phyloP scores from a whole-genome alignment of 2,113 vertebrate genomes.

The Lipotes vexillifer region DNA sequence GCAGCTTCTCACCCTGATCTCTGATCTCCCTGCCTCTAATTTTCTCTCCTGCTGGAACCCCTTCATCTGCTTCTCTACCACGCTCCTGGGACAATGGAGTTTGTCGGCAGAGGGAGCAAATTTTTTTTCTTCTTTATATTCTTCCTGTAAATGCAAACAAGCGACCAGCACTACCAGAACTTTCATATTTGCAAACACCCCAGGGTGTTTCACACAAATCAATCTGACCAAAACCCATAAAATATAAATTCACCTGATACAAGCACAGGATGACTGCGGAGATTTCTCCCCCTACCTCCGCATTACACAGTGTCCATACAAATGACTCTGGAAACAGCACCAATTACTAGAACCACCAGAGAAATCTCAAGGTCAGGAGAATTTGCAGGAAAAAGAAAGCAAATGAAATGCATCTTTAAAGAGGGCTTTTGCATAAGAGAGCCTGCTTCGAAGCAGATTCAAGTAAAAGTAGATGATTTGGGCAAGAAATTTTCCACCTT shows the following conservation, averaged over 20 bases:
- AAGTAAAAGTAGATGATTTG: constrained; percentile 37
- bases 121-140: constrained; percentile 59
- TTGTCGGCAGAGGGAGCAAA: constrained; percentile 28
- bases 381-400: constrained; percentile 37
- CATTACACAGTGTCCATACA: constrained; percentile 45
- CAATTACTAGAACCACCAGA: constrained; percentile 9
- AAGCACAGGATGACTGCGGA: constrained; percentile 25
- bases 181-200: constrained; percentile 67
- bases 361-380: constrained; percentile 56
- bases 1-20: not conserved
- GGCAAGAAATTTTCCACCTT: constrained; percentile 37
- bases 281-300: not conserved
- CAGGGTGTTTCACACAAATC: constrained; percentile 69
- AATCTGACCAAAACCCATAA: constrained; percentile 65
- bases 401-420: constrained; percentile 37
- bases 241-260: constrained; percentile 65
- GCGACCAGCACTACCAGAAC: constrained; percentile 41
- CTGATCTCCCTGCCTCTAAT: not conserved
- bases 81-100: not conserved
- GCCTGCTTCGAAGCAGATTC: not conserved
- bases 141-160: constrained; percentile 67
- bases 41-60: not conserved
- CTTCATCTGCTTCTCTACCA: not conserved
- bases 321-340: constrained; percentile 49
- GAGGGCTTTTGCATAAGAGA: not conserved